These are phyloP conservation scores for cattle (Bos taurus) DNA, from an alignment of 2,113 vertebrate genomes.

Conservation along the genomic window ARS-UCD2.0 NC_037328.1:120715501-120716000, in stretches of 20 bases:
- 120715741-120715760: conserved; percentile 11
- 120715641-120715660: not conserved
- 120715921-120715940: not conserved
- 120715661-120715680: not conserved
- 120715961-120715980: not conserved
- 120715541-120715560: not conserved
- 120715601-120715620: not conserved
- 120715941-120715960: not conserved
- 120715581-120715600: not conserved
- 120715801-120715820: not conserved
- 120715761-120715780: conserved; percentile 36
- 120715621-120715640: not conserved
- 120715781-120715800: not conserved
- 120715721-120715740: not conserved
- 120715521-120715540: not conserved
- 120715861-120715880: not conserved
- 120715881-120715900: not conserved
- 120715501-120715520: not conserved
- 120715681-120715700: not conserved
- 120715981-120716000: not conserved
- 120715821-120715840: not conserved
- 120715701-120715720: not conserved
- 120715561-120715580: not conserved
- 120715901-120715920: not conserved
- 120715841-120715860: not conserved